Conservation (phyloP, 2,113 vertebrate genomes). For the Micronycteris hirsuta region DNA sequence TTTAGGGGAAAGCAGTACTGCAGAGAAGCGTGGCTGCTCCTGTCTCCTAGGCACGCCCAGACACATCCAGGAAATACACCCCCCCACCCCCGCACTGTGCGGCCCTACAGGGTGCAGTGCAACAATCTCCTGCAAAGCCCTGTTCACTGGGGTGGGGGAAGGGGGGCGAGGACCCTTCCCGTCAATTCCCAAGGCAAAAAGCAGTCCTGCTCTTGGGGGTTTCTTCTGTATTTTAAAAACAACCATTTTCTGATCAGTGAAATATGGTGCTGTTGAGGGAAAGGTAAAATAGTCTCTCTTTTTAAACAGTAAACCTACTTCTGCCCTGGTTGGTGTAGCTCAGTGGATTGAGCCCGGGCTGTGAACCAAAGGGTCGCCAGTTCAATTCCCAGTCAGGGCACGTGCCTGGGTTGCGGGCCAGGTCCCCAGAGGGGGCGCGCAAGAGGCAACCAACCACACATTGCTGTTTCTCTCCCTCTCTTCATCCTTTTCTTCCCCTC, state of each 20-base stretch:
- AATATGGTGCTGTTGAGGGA: rapidly evolving
- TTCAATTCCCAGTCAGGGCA: too few species aligned
- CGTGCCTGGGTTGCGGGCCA: too few species aligned
- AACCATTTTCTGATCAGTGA: neutral
- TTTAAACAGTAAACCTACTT: neutral
- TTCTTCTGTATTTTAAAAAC: neutral
- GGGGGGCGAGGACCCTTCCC: neutral
- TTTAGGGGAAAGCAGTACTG: neutral
- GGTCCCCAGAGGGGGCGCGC: too few species aligned
- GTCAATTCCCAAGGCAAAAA: rapidly evolving
- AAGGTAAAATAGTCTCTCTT: rapidly evolving
- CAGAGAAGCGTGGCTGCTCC: neutral
- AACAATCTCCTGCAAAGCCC: neutral
- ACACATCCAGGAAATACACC: neutral
- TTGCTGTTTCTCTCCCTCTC: too few species aligned
- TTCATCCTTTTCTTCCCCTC: too few species aligned
- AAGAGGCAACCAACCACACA: too few species aligned
- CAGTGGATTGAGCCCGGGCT: too few species aligned
- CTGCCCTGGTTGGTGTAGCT: too few species aligned
- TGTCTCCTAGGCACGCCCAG: neutral
- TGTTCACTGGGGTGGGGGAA: neutral
- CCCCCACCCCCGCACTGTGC: neutral
- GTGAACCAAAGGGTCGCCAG: too few species aligned
- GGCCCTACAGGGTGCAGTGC: too few species aligned
- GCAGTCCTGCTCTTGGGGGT: rapidly evolving